Evolutionary conservation across 2,113 vertebrate species (phyloP).

Genomic region (Muscicapa adusta): DNA sequence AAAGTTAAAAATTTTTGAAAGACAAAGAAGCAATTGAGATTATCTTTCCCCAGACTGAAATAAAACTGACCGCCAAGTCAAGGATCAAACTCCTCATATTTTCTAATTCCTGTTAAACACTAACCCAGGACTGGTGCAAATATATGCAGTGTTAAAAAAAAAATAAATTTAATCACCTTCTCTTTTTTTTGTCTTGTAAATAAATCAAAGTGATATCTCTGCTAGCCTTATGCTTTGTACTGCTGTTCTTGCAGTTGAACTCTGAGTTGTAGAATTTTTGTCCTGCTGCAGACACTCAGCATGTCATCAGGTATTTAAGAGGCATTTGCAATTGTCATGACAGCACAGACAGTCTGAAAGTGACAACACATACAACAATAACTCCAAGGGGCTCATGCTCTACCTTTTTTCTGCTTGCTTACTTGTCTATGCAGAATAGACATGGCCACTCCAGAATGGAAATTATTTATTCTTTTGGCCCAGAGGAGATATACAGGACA

Average conservation of each 20-base stretch:
- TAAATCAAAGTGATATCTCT: neutral
- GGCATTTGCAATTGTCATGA: neutral
- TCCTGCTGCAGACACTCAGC: neutral
- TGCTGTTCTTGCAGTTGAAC: neutral
- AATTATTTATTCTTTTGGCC: neutral
- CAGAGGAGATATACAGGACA: neutral
- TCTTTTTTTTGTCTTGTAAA: neutral
- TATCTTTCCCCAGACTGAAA: neutral
- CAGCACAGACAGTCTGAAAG: neutral
- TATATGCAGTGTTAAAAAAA: neutral
- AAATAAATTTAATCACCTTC: neutral
- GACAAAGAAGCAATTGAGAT: neutral
- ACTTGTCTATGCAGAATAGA: neutral
- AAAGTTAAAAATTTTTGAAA: neutral
- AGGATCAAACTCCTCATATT: neutral
- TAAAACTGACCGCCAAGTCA: neutral
- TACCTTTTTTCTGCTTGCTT: neutral
- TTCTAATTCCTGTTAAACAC: neutral
- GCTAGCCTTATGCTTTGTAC: neutral
- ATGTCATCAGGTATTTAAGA: neutral
- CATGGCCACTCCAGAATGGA: neutral
- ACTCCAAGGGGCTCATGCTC: neutral
- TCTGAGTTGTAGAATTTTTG: neutral
- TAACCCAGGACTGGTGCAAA: neutral
- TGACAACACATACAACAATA: neutral